Evolutionary conservation across 1,140 invertebrate genomes (phyloP).

Genomic region (Drosophila mauritiana): DNA sequence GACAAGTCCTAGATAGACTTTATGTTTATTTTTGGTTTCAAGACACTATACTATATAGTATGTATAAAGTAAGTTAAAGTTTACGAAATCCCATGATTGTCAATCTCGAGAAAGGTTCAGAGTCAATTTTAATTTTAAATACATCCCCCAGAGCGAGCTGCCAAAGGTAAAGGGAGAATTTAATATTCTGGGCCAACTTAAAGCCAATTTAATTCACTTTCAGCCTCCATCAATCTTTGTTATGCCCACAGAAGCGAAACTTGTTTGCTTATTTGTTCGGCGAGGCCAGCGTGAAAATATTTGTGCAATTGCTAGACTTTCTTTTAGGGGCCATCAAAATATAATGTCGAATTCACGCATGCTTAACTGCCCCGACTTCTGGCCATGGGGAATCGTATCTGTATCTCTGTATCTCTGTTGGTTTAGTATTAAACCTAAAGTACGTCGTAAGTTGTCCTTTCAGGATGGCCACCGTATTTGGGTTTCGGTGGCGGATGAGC

Average conservation of each 20-base stretch:
- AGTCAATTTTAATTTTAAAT: slow-evolving; percentile 30
- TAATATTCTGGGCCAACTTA: slow-evolving; percentile 40
- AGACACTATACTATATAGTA: too few relatives aligned
- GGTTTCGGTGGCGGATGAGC: slow-evolving; percentile 3
- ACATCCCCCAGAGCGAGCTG: background rate
- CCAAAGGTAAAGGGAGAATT: background rate
- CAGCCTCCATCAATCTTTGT: slow-evolving; percentile 39
- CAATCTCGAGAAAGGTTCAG: slow-evolving; percentile 5
- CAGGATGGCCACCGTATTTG: background rate
- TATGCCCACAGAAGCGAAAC: slow-evolving; percentile 24
- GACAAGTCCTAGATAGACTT: too few relatives aligned
- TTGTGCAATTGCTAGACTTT: slow-evolving; percentile 48
- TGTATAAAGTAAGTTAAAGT: background rate
- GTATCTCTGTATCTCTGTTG: slow-evolving; percentile 18
- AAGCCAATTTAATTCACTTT: slow-evolving; percentile 44
- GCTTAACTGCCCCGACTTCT: slow-evolving; percentile 22
- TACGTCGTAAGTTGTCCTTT: slow-evolving; percentile 33
- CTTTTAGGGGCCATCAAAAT: slow-evolving; percentile 42
- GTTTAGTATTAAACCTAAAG: slow-evolving; percentile 43
- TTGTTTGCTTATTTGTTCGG: slow-evolving; percentile 38
- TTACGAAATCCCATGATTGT: background rate
- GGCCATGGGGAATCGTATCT: background rate
- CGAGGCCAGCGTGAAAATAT: slow-evolving; percentile 18
- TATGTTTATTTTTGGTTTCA: too few relatives aligned
- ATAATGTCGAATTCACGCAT: slow-evolving; percentile 40